Evolutionary conservation across 2,113 vertebrate genomes (phyloP).

Genomic region (Percopsis transmontana): DNA sequence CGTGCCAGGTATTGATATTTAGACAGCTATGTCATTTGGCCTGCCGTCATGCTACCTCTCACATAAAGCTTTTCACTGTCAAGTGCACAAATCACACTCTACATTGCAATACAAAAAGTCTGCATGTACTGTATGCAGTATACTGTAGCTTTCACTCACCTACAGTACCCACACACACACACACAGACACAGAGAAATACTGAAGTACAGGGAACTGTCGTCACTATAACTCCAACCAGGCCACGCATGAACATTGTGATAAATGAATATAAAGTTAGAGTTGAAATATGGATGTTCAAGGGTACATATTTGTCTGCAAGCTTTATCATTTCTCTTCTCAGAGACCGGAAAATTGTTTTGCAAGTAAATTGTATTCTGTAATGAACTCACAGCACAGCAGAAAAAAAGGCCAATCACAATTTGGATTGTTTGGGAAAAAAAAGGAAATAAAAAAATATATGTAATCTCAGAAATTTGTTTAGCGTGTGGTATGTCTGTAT

Average conservation of each 20-base stretch:
- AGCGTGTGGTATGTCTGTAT: slow-evolving; percentile 19
- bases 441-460: slow-evolving; percentile 11
- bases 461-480: slow-evolving; percentile 54
- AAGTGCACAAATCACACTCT: slow-evolving; percentile 33
- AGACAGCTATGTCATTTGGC: slow-evolving; percentile 32
- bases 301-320: slow-evolving; percentile 67
- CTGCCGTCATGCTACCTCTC: slow-evolving; percentile 25
- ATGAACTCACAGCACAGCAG: slow-evolving; percentile 59
- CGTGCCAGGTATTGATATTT: slow-evolving; percentile 35
- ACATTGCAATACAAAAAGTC: too few relatives aligned
- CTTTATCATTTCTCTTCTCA: slow-evolving; percentile 70
- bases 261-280: slow-evolving; percentile 65
- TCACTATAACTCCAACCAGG: slow-evolving; percentile 63
- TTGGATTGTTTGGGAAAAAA: slow-evolving; percentile 36
- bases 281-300: slow-evolving; percentile 72
- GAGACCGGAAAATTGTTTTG: slow-evolving; percentile 50
- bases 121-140: slow-evolving; percentile 28
- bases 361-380: slow-evolving; percentile 65
- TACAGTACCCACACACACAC: slow-evolving; percentile 23
- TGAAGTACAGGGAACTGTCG: slow-evolving; percentile 42
- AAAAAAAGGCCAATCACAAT: slow-evolving; percentile 59
- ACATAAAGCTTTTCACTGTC: slow-evolving; percentile 36
- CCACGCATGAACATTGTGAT: slow-evolving; percentile 68
- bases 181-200: slow-evolving; percentile 13
- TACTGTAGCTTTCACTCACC: not conserved